Evolutionary conservation across 2,797 vertebrate species (phyloP).

Genomic region (Macrochelys suwanniensis): DNA sequence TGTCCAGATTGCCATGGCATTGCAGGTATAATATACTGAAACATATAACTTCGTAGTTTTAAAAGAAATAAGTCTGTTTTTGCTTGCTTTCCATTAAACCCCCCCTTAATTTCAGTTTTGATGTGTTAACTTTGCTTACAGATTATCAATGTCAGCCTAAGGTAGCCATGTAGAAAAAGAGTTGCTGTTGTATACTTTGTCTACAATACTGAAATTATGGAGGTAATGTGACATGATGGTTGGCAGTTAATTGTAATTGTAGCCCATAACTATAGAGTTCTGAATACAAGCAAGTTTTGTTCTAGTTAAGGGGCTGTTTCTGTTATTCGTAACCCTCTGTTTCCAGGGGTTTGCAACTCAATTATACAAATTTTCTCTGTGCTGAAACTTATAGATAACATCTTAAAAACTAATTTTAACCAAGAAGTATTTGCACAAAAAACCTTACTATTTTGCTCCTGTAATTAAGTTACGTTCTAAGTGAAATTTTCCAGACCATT

Average conservation of each 20-base stretch:
- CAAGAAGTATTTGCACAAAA: background rate
- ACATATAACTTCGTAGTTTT: background rate
- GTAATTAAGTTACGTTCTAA: background rate
- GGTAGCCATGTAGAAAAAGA: background rate
- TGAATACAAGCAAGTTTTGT: background rate
- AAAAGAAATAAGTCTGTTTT: background rate
- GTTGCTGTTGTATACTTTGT: background rate
- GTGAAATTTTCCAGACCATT: background rate
- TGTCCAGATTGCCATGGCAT: constrained; percentile 98
- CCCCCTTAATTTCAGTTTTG: background rate
- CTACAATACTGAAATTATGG: too few species aligned
- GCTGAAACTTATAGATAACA: background rate
- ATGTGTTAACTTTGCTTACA: background rate
- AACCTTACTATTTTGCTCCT: background rate
- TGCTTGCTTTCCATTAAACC: background rate
- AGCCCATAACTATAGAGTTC: background rate
- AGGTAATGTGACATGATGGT: background rate
- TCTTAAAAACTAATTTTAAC: background rate
- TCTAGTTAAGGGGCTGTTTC: background rate
- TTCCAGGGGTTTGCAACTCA: background rate
- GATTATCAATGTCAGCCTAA: background rate
- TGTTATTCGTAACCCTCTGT: background rate
- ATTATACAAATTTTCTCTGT: background rate
- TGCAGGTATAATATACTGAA: constrained; percentile 86
- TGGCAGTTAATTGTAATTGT: background rate